Conservation (phyloP, 2,888 invertebrate genomes). For the Agrotis puta region DNA sequence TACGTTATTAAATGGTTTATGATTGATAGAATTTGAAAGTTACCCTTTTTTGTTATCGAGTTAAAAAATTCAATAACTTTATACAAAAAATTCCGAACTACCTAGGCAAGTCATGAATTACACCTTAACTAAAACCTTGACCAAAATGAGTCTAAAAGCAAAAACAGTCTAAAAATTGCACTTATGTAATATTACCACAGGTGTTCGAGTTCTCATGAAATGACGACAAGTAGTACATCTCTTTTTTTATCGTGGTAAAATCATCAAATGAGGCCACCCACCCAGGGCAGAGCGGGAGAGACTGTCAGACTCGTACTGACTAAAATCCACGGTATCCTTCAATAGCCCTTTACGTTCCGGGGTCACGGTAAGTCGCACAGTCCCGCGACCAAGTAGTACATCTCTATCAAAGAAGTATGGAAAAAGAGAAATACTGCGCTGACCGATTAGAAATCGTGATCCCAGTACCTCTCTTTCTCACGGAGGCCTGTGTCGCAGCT, state of each 20-base stretch:
- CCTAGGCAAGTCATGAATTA: conserved; percentile 7
- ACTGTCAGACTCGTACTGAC: too few species aligned
- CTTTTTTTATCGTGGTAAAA: too few species aligned
- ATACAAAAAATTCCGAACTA: background rate
- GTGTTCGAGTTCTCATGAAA: background rate
- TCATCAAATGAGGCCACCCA: too few species aligned
- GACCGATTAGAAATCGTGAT: background rate
- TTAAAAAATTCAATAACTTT: background rate
- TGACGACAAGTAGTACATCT: background rate
- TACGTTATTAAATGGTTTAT: background rate
- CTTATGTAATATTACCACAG: background rate
- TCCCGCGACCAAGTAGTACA: background rate
- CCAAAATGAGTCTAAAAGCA: background rate
- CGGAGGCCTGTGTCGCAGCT: too few species aligned
- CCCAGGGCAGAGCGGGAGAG: too few species aligned
- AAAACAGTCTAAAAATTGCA: conserved; percentile 7
- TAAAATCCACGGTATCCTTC: too few species aligned
- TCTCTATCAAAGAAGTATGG: too few species aligned
- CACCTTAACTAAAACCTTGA: background rate
- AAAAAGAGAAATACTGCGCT: background rate
- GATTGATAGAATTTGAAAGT: background rate
- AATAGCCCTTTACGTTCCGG: too few species aligned
- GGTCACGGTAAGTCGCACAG: too few species aligned
- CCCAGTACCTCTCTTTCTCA: too few species aligned
- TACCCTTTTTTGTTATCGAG: background rate